Evolutionary conservation across 2,113 vertebrate genomes (phyloP).

Genomic region (Lophius piscatorius): DNA sequence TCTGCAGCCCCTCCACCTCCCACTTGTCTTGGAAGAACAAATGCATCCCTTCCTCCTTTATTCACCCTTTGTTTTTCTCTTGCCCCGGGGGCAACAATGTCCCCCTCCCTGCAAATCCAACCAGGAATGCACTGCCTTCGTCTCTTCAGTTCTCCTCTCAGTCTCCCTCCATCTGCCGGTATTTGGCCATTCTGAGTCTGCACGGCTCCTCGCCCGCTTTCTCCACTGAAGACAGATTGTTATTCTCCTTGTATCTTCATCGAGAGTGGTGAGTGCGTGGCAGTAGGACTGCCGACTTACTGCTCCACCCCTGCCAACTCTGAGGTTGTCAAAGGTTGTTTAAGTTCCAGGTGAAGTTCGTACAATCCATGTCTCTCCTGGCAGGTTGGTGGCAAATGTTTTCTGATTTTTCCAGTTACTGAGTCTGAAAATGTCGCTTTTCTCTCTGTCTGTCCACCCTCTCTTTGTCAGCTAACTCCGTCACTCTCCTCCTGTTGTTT

Average conservation of each 20-base stretch:
- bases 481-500: slow-evolving; percentile 54
- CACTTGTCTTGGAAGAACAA: slow-evolving; percentile 79
- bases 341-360: slow-evolving; percentile 69
- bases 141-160: slow-evolving; percentile 45
- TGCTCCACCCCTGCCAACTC: slow-evolving; percentile 45
- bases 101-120: slow-evolving; percentile 38
- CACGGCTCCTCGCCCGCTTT: slow-evolving; percentile 41
- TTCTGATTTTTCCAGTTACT: slow-evolving; percentile 41
- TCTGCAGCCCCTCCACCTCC: slow-evolving; percentile 85
- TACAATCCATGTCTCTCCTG: slow-evolving; percentile 52
- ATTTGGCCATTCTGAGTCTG: slow-evolving; percentile 59
- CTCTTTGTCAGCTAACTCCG: slow-evolving; percentile 48
- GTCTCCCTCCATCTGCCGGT: slow-evolving; percentile 68
- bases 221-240: slow-evolving; percentile 55
- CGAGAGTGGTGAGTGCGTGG: slow-evolving; percentile 35
- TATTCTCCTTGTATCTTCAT: slow-evolving; percentile 69
- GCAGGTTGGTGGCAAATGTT: slow-evolving; percentile 55
- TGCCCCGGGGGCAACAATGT: slow-evolving; percentile 41
- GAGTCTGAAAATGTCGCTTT: slow-evolving; percentile 60
- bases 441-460: slow-evolving; percentile 47
- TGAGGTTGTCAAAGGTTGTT: slow-evolving; percentile 62
- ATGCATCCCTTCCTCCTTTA: slow-evolving; percentile 66
- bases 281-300: slow-evolving; percentile 52
- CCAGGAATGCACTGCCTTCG: slow-evolving; percentile 44
- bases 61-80: slow-evolving; percentile 27